Base-by-base conservation (phyloP, 1,140 invertebrate genomes). In the Panagrolaimus sp. region DNA sequence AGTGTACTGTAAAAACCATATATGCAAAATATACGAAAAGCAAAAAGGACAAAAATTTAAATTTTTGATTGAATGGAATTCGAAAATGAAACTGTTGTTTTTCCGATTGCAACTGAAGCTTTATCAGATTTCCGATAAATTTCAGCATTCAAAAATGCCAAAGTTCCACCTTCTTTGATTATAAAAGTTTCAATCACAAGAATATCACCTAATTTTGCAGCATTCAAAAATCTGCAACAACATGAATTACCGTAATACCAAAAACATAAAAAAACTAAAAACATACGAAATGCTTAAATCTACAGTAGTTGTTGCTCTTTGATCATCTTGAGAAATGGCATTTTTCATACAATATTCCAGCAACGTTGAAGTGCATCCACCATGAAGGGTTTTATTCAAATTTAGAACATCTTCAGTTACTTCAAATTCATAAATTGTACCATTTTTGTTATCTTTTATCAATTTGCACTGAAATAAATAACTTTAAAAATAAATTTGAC, bases 121-220 rank as follows among this genome's bases (percentile, higher is more conserved):
- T 68, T 73, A 43, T 72, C 68, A 12, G 32, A 14, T 38, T 76
- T 76, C 7, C 67, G 48, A 46, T 67, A 69, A 21, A 75, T 17
- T 48, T 76, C 68, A 1, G 68, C 75, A 28, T 66, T 43, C 0
- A 55, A 58, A 48, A 91, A 94, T 1, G 91, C 91, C 55, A 94
- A 83, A 38, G 84, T 89, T 74, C 88, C 89, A 1, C 92, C 92
- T 32, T 88, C 82, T 84, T 89, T 90, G n/a, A 90, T 83, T 3
- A 90, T 90, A 63, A 87, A 87, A 1, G 91, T 89, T 83, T 91
- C 88, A 21, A 94, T 88, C 43, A 88, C 77, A 21, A 95, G 86
- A 48, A 87, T 85, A 70, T 93, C 90, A 7, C 91, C 91, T 69
- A 88, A 84, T 78, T 86, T 86, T 0, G 90, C 91, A 38, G 88